Evolutionary conservation across 2,888 invertebrate species (phyloP).

Genomic region (Cheiracanthium punctorium): DNA sequence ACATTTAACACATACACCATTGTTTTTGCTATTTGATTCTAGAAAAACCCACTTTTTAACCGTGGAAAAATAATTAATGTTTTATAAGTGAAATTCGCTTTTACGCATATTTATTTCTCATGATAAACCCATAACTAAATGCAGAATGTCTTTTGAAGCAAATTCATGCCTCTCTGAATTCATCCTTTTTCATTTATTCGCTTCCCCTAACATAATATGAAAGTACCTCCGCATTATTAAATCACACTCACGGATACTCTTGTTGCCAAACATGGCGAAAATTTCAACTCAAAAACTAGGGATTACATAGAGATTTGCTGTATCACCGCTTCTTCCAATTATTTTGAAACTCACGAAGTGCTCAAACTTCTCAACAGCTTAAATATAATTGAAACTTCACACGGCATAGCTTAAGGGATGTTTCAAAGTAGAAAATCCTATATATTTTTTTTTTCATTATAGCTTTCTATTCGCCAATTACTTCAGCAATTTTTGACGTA

Average conservation of each 20-base stretch:
- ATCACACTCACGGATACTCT: neutral
- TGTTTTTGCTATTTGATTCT: too few relatives aligned
- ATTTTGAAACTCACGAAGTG: neutral
- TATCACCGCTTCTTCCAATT: slow-evolving; percentile 15
- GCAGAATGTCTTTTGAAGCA: neutral
- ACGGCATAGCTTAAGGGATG: slow-evolving; percentile 10
- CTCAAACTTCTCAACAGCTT: slow-evolving; percentile 12
- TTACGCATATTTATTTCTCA: too few relatives aligned
- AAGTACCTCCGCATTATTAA: slow-evolving; percentile 1
- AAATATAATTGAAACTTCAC: slow-evolving; percentile 17
- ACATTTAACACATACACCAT: too few relatives aligned
- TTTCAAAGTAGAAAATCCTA: slow-evolving; percentile 12
- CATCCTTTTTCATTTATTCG: neutral
- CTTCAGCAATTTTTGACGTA: neutral
- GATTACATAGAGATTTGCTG: slow-evolving; percentile 4
- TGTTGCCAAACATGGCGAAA: slow-evolving; percentile 15
- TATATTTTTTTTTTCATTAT: neutral
- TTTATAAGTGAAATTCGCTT: too few relatives aligned
- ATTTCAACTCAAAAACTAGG: slow-evolving; percentile 10
- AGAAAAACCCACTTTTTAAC: too few relatives aligned
- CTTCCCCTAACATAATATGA: neutral
- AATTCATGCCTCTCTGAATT: neutral
- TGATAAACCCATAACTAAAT: too few relatives aligned
- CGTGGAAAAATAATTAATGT: too few relatives aligned
- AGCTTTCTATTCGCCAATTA: neutral